Conservation (phyloP, 1,140 invertebrate genomes). For the Drosophila cardini region DNA sequence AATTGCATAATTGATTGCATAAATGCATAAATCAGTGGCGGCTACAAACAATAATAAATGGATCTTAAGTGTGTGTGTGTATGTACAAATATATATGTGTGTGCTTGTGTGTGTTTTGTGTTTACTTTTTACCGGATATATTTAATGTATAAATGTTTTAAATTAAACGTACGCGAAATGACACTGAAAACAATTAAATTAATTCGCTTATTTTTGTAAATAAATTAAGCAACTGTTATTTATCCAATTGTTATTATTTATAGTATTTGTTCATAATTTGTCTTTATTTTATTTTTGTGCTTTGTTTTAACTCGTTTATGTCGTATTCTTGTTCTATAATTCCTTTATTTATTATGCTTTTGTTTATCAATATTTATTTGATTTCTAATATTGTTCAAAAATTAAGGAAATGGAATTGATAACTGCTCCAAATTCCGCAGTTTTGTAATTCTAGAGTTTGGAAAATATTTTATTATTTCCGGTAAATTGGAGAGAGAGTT, state of each 20-base stretch:
- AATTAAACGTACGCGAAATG: constrained; percentile 8
- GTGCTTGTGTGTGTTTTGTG: background rate
- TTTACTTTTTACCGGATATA: constrained; percentile 58
- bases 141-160: constrained; percentile 36
- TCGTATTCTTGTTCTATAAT: too few species aligned
- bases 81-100: too few species aligned
- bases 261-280: too few species aligned
- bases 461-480: too few species aligned
- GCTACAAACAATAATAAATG: constrained; percentile 35
- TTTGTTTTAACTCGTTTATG: too few species aligned
- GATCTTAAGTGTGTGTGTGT: constrained; percentile 5
- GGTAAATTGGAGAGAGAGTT: too few species aligned
- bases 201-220: background rate
- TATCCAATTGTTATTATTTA: background rate
- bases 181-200: constrained; percentile 12
- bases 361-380: background rate
- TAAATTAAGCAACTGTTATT: background rate
- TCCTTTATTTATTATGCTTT: too few species aligned
- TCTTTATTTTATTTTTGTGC: background rate
- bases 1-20: constrained; percentile 77
- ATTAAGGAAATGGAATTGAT: background rate
- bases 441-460: background rate
- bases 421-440: background rate
- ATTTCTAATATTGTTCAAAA: background rate
- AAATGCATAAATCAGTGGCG: constrained; percentile 69